A percentile compares a stretch with the other conserved stretches of the same genome.
Evolutionary conservation across 2,113 vertebrate genomes (phyloP).

Genomic region (Sterna hirundo): DNA sequence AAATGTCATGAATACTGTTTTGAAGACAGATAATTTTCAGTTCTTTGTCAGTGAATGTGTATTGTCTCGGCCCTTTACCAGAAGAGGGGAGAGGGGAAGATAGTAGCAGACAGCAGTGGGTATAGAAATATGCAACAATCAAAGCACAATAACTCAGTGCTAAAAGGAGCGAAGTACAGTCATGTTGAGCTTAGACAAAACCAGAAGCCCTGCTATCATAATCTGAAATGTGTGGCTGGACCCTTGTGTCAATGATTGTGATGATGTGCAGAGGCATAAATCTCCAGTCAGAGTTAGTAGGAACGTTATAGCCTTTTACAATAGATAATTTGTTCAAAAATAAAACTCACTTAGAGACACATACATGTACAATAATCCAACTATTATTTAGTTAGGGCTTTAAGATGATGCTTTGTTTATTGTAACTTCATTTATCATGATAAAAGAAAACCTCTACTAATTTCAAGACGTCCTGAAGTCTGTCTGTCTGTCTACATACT

Average conservation of each 20-base stretch:
- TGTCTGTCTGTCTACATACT: rapidly evolving
- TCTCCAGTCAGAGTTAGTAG: background rate
- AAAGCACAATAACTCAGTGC: background rate
- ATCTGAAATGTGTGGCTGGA: background rate
- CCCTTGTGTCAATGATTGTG: background rate
- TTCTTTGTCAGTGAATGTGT: background rate
- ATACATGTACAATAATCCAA: background rate
- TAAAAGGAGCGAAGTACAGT: background rate
- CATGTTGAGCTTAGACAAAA: background rate
- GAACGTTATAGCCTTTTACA: background rate
- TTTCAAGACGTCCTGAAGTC: background rate
- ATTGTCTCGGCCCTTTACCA: background rate
- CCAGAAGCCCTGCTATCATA: background rate
- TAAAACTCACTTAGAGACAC: background rate
- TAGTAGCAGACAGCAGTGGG: background rate
- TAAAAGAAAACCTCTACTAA: background rate
- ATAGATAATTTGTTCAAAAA: background rate
- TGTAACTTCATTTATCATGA: background rate
- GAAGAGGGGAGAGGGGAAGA: background rate
- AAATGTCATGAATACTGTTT: background rate
- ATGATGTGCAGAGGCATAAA: background rate
- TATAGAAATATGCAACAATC: background rate
- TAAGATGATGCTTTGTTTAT: background rate
- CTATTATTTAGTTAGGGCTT: background rate
- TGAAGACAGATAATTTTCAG: background rate